A percentile compares a stretch with the other conserved stretches of the same genome.
Evolutionary conservation across 1,140 invertebrate species (phyloP).

Genomic region (Drosophila aff.): DNA sequence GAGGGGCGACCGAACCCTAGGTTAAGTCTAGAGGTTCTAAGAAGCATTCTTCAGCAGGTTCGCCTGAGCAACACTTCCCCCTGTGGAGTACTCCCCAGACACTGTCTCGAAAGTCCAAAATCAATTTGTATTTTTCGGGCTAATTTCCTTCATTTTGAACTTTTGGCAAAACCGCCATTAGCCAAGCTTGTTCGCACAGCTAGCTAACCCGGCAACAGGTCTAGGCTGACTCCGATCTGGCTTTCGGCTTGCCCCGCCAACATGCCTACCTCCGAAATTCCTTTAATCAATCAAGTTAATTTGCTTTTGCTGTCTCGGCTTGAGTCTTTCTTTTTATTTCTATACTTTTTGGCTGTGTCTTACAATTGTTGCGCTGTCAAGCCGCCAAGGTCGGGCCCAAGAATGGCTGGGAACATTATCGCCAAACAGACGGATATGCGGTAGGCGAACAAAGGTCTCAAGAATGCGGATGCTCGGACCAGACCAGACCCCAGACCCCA

Average conservation of each 20-base stretch:
- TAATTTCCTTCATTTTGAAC: conserved; percentile 10
- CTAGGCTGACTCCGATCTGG: conserved; percentile 2
- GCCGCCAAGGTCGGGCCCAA: conserved; percentile 33
- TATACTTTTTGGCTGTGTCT: conserved; percentile 9
- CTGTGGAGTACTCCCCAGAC: neutral
- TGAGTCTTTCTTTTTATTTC: conserved; percentile 10
- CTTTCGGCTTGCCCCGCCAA: conserved; percentile 36
- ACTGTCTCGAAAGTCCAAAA: neutral
- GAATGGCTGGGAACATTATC: conserved; percentile 39
- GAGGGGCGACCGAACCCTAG: neutral
- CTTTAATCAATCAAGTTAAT: conserved; percentile 77
- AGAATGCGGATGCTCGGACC: conserved; percentile 38
- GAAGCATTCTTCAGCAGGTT: neutral
- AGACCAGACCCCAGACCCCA: neutral
- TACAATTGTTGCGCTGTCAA: conserved; percentile 41
- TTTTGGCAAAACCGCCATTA: conserved; percentile 59
- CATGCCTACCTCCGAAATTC: conserved; percentile 48
- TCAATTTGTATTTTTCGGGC: conserved; percentile 20
- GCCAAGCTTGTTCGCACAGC: conserved; percentile 30
- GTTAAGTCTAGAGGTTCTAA: neutral
- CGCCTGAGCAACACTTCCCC: neutral
- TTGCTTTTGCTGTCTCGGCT: conserved; percentile 53
- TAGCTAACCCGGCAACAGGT: conserved; percentile 2
- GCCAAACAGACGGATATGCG: conserved; percentile 39
- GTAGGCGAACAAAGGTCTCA: conserved; percentile 29